A percentile compares a stretch with the other conserved stretches of the same genome.
Evolutionary conservation across 2,797 vertebrate genomes (phyloP).

Genomic region (Falco novaeseelandiae): DNA sequence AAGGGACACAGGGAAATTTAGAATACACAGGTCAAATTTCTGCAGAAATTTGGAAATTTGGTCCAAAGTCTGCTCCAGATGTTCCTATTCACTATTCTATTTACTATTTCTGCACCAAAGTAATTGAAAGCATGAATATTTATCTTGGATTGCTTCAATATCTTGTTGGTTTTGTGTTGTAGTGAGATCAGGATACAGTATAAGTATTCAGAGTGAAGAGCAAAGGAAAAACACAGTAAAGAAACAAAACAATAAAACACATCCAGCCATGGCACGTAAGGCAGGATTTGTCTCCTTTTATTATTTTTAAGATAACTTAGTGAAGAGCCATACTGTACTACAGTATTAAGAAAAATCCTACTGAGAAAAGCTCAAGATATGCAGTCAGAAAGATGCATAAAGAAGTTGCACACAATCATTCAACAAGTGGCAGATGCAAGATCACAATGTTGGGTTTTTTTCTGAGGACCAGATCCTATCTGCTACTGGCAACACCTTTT

Average conservation of each 20-base stretch:
- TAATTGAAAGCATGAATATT: slow-evolving; percentile 22
- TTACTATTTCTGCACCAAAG: background rate
- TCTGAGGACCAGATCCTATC: background rate
- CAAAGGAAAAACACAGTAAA: background rate
- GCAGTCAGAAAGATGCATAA: background rate
- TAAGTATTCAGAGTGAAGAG: background rate
- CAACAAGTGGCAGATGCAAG: background rate
- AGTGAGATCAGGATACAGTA: background rate
- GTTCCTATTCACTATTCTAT: slow-evolving; percentile 6
- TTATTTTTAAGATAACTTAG: background rate
- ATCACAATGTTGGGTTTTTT: background rate
- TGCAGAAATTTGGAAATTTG: background rate
- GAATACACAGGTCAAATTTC: slow-evolving; percentile 1
- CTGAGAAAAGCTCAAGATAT: background rate
- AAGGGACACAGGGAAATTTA: background rate
- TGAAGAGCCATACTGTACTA: background rate
- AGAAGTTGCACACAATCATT: background rate
- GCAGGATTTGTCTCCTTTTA: background rate
- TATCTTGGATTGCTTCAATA: background rate
- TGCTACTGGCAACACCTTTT: background rate
- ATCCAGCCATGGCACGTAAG: background rate
- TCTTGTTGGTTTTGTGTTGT: background rate
- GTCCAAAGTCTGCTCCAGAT: slow-evolving; percentile 15
- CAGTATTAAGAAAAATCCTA: background rate
- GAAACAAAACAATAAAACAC: background rate